phyloP scores from a whole-genome alignment of 2,113 vertebrate genomes.

The Sinocyclocheilus grahami region DNA sequence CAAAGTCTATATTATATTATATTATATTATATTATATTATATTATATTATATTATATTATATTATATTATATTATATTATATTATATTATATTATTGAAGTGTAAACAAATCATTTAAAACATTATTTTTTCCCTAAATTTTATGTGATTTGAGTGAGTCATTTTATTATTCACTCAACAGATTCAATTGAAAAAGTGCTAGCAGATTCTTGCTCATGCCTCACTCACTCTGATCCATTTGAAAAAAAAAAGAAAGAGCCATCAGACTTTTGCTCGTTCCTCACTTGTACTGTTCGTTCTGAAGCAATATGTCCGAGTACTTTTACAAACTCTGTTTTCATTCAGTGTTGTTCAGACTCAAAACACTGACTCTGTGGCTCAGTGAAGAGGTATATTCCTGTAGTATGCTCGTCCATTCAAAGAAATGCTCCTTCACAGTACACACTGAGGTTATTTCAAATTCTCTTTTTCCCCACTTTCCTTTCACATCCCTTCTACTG shows the following conservation, averaged over 20 bases:
- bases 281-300: background rate
- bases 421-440: background rate
- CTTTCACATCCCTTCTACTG: background rate
- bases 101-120: background rate
- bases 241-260: background rate
- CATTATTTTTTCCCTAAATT: background rate
- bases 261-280: background rate
- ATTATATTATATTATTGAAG: no score
- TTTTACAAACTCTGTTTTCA: background rate
- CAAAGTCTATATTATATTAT: no score
- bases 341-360: background rate
- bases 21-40: no score
- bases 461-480: conserved; percentile 17
- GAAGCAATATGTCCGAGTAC: background rate
- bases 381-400: background rate
- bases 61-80: no score
- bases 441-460: background rate
- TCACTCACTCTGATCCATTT: background rate
- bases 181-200: background rate
- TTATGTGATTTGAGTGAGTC: no score
- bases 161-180: background rate
- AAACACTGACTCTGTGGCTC: background rate
- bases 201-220: background rate
- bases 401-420: background rate
- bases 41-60: no score